Evolutionary conservation across 2,888 invertebrate species (phyloP), one percentile per base, ranked within the genome.

Genomic region (Scaptomyza reducta): DNA sequence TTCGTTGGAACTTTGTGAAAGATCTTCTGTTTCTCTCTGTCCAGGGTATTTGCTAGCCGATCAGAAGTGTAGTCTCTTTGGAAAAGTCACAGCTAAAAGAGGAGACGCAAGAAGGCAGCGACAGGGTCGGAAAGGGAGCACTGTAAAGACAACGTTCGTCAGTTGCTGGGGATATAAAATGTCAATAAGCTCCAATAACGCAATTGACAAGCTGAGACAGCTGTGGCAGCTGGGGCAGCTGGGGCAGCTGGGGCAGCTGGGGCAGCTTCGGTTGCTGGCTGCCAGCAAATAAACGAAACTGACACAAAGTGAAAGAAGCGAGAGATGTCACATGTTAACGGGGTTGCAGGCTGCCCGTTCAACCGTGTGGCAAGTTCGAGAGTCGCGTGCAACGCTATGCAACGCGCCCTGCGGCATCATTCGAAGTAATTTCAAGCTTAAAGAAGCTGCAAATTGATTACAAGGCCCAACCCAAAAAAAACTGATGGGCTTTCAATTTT

Each of bases 161-260:
- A 64, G 60, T 54, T 70, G 69, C 31, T 71, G 64, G 49, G 33
- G 86, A 82, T 85, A 87, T 87, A 87, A 84, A 84, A 88, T 88
- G 86, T 88, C 84, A 84, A 88, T 88, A 84, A 84, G 84, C 86
- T 84, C 78, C 66, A 86, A 86, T 84, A 88, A 86, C 86, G 75
- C 80, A 75, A 83, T 88, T 86, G 88, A 86, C 83, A 78, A 76
- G 77, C 75, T 67, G 68, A 70, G 85, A 69, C n/a, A n/a, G n/a
- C n/a, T n/a, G n/a, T n/a, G n/a, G n/a, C n/a, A n/a, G n/a, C n/a
- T n/a, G n/a, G 3, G 22, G 22, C 22, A 22, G 22, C 22, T 22
- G 22, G 1, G 22, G 22, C 22, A 22, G 22, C 22, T 22, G 22
- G 5, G 22, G 22, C 22, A 76, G 76, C 77, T 67, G 68, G 68